These are phyloP conservation scores for Hydrolagus affinis DNA, from an alignment of 2,113 vertebrate species.

Conservation along the genomic window DNA sequence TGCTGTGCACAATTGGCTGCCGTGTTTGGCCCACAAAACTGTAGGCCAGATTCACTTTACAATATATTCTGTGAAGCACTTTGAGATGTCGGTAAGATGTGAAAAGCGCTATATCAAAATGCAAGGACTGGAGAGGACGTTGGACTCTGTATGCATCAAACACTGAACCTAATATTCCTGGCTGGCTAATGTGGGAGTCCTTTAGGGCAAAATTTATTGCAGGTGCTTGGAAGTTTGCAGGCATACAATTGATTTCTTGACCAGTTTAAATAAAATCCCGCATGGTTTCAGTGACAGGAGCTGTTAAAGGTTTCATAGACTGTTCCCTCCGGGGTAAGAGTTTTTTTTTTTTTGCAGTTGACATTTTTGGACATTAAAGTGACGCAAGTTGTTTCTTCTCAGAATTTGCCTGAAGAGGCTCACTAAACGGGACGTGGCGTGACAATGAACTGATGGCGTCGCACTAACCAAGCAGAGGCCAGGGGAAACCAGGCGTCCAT, in stretches of 20 bases:
- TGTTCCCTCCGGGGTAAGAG: not conserved
- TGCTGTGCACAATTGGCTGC: no score
- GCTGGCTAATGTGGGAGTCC: not conserved
- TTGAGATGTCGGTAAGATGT: no score
- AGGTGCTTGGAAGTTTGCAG: not conserved
- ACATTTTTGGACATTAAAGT: constrained; percentile 4
- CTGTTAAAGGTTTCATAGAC: not conserved
- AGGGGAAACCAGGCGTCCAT: not conserved
- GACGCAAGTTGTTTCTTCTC: not conserved
- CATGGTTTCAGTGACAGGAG: not conserved
- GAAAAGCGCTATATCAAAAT: no score
- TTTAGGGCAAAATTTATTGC: not conserved
- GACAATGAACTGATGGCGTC: not conserved
- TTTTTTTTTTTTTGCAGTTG: not conserved
- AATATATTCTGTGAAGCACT: no score
- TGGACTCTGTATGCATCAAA: not conserved
- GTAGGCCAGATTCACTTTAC: no score
- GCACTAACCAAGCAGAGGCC: not conserved
- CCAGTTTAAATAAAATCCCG: not conserved
- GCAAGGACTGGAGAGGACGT: no score
- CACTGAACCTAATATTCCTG: not conserved
- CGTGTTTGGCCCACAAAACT: no score
- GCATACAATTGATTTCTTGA: not conserved
- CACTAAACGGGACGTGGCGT: not conserved
- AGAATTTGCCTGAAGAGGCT: no score